A percentile compares a stretch with the other conserved stretches of the same genome.
phyloP scores from a whole-genome alignment of 1,140 invertebrate species.

The Brachionus rotundiformis region DNA sequence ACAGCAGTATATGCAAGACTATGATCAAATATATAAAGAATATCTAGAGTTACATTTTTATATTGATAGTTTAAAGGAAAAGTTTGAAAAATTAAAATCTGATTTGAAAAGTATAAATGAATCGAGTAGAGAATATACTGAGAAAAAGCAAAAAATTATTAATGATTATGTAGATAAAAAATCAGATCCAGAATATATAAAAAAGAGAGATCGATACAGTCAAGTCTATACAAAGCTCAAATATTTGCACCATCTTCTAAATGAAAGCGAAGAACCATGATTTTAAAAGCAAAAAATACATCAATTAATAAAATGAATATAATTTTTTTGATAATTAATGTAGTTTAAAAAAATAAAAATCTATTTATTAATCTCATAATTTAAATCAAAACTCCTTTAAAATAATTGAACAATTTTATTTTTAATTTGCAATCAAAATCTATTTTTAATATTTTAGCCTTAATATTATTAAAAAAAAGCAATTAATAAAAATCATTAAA shows the following conservation, averaged over 20 bases:
- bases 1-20: slow-evolving; percentile 38
- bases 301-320: no score
- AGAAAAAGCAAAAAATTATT: slow-evolving; percentile 31
- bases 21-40: slow-evolving; percentile 40
- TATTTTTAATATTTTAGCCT: no score
- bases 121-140: slow-evolving; percentile 14
- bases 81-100: neutral
- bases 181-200: neutral
- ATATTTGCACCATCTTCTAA: slow-evolving; percentile 3
- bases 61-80: neutral
- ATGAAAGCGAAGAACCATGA: neutral
- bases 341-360: no score
- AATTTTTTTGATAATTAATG: no score
- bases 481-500: no score
- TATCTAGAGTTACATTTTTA: slow-evolving; percentile 41
- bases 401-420: no score
- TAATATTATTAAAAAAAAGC: no score
- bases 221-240: slow-evolving; percentile 26
- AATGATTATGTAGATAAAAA: slow-evolving; percentile 21
- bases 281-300: neutral
- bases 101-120: neutral
- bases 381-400: no score
- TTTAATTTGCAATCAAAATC: no score
- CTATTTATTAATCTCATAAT: no score
- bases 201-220: slow-evolving; percentile 45